Conservation (phyloP, 1,140 invertebrate species). For the Nymphalis io region DNA sequence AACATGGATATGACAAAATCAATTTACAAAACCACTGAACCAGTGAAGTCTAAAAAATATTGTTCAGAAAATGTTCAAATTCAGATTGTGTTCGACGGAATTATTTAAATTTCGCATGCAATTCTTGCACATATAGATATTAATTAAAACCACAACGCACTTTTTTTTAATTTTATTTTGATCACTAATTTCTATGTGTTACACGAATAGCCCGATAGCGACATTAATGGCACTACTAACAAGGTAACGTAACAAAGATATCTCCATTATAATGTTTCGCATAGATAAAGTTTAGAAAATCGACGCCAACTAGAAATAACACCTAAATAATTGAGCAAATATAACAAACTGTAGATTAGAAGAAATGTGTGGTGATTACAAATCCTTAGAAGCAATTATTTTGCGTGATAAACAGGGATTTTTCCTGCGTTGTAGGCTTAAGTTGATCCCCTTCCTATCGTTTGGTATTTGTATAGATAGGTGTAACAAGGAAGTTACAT, state of each 20-base stretch:
- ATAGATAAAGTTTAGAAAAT: slow-evolving; percentile 40
- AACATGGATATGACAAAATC: slow-evolving; percentile 8
- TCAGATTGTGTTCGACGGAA: not conserved
- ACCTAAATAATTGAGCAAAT: slow-evolving; percentile 6
- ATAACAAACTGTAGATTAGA: slow-evolving; percentile 25
- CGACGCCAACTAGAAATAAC: slow-evolving; percentile 6
- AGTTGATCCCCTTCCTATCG: slow-evolving; percentile 12
- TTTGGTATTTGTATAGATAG: slow-evolving; percentile 16
- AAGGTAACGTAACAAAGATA: slow-evolving; percentile 86
- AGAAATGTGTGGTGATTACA: slow-evolving; percentile 21
- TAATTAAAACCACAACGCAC: slow-evolving; percentile 35
- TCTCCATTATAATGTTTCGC: slow-evolving; percentile 51
- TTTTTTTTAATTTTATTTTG: slow-evolving; percentile 55
- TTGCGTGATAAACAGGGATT: slow-evolving; percentile 20
- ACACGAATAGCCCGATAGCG: slow-evolving; percentile 89
- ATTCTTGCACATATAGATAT: slow-evolving; percentile 32
- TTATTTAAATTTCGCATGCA: slow-evolving; percentile 31
- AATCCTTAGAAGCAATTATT: slow-evolving; percentile 22
- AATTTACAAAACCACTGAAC: slow-evolving; percentile 14
- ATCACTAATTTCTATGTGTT: slow-evolving; percentile 75
- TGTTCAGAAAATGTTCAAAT: slow-evolving; percentile 5
- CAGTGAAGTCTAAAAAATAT: slow-evolving; percentile 4
- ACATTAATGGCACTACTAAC: slow-evolving; percentile 91
- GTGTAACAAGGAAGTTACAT: slow-evolving; percentile 4
- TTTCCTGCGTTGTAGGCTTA: slow-evolving; percentile 18